phyloP scores from a whole-genome alignment of 2,113 vertebrate species.

The Butorides virescens region DNA sequence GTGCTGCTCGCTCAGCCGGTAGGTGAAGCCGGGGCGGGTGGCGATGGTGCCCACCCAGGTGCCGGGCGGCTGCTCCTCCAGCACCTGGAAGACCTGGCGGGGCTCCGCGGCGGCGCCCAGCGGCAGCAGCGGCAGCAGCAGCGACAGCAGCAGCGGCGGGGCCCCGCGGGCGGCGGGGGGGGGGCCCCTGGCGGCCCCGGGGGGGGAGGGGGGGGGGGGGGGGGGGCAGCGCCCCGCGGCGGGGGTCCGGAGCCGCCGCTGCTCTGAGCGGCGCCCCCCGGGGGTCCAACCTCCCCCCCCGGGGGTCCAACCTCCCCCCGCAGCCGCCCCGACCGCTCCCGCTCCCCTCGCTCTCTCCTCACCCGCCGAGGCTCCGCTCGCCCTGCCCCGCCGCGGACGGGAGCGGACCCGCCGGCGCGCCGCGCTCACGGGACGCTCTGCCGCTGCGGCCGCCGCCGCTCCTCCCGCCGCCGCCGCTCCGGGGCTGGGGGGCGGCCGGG shows the following conservation, averaged over 20 bases:
- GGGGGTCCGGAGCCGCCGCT: not conserved
- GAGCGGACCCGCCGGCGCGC: not conserved
- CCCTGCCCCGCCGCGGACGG: not conserved
- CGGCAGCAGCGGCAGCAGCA: conserved; percentile 27
- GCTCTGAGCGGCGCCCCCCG: not conserved
- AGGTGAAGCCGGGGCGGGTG: conserved; percentile 91
- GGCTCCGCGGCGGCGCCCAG: conserved; percentile 73
- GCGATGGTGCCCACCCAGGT: conserved; percentile 92
- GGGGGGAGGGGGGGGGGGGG: no score
- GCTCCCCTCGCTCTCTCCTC: not conserved
- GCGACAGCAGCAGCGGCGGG: not conserved
- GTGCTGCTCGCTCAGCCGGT: conserved; percentile 94
- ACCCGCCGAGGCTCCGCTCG: not conserved
- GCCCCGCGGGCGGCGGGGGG: conserved; percentile 5
- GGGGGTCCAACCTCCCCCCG: not conserved
- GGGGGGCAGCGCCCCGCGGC: not conserved
- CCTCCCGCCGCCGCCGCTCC: not conserved
- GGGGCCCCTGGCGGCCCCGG: conserved; percentile 52
- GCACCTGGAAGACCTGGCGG: conserved; percentile 91
- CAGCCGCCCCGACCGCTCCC: not conserved
- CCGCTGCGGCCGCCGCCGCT: not conserved
- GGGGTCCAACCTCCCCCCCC: not conserved
- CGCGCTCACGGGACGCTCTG: not conserved
- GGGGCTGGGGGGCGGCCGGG: not conserved
- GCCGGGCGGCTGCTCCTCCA: conserved; percentile 92